Conservation (phyloP, 2,797 vertebrate genomes). For the Sebastes iracundus region DNA sequence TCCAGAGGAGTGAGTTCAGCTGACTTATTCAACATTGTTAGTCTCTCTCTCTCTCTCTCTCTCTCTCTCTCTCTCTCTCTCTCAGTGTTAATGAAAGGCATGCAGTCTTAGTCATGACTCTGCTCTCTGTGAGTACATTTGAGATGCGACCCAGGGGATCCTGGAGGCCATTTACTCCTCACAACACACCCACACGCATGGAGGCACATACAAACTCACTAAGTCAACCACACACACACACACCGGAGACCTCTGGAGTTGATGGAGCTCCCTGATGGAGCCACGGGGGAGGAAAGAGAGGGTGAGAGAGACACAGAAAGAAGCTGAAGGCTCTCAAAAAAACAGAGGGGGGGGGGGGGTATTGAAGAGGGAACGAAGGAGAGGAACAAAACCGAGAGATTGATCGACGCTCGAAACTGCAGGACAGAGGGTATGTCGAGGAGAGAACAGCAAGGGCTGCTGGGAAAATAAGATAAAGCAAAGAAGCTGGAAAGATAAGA, state of each 20-base stretch:
- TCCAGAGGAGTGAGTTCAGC: conserved; percentile 6
- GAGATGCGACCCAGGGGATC: conserved; percentile 69
- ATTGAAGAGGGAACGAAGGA: neutral
- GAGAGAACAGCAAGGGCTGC: conserved; percentile 8
- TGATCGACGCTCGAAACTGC: conserved; percentile 18
- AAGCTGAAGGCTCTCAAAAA: conserved; percentile 16
- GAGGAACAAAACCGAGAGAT: conserved; percentile 4
- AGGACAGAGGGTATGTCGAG: neutral
- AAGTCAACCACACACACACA: neutral
- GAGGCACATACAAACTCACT: conserved; percentile 33
- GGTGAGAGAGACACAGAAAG: neutral
- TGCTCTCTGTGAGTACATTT: conserved; percentile 79
- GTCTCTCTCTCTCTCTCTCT: neutral
- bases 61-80: neutral
- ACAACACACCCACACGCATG: conserved; percentile 53
- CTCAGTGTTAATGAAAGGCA: conserved; percentile 52
- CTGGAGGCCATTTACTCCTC: conserved; percentile 71
- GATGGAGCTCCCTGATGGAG: conserved; percentile 45
- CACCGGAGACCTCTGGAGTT: conserved; percentile 34
- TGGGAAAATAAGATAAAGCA: conserved; percentile 9
- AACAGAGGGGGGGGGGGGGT: neutral
- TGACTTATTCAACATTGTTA: conserved; percentile 34
- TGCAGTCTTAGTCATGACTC: conserved; percentile 74
- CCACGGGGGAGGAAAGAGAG: conserved; percentile 23
- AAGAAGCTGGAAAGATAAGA: conserved; percentile 5